Evolutionary conservation across 2,888 invertebrate genomes (phyloP).

Genomic region (Tholera decimalis): DNA sequence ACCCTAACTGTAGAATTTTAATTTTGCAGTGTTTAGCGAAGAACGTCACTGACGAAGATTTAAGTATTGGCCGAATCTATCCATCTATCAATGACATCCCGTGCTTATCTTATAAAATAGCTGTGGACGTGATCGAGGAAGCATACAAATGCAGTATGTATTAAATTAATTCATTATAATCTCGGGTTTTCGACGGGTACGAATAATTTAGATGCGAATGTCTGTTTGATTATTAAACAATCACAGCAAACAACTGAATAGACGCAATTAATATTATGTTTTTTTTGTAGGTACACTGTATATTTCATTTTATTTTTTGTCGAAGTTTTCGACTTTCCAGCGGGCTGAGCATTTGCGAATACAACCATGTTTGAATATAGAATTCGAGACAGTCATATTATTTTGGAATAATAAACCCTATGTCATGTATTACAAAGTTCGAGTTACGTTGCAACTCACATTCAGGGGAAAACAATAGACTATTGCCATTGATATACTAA

Average conservation of each 20-base stretch:
- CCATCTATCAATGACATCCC: slow-evolving; percentile 96
- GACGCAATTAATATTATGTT: no score
- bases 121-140: slow-evolving; percentile 96
- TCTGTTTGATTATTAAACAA: neutral
- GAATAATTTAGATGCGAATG: neutral
- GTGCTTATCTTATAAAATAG: slow-evolving; percentile 97
- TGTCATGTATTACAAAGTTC: no score
- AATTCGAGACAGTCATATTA: no score
- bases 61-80: slow-evolving; percentile 97
- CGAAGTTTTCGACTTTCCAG: no score
- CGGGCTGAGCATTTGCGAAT: no score
- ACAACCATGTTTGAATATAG: no score
- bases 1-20: slow-evolving; percentile 7
- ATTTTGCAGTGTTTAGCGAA: slow-evolving; percentile 94
- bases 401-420: no score
- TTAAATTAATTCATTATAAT: neutral
- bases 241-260: neutral
- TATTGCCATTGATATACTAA: no score
- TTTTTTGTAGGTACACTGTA: no score
- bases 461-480: no score
- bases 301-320: no score
- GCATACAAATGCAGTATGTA: slow-evolving; percentile 96
- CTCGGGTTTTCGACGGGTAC: neutral
- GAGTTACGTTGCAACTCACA: no score
- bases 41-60: slow-evolving; percentile 95